Percentiles rank a stretch among this genome's conserved stretches.
These are phyloP conservation scores for Criorhina ranunculi DNA, from an alignment of 2,888 invertebrate species.

Conservation along the genomic window DNA sequence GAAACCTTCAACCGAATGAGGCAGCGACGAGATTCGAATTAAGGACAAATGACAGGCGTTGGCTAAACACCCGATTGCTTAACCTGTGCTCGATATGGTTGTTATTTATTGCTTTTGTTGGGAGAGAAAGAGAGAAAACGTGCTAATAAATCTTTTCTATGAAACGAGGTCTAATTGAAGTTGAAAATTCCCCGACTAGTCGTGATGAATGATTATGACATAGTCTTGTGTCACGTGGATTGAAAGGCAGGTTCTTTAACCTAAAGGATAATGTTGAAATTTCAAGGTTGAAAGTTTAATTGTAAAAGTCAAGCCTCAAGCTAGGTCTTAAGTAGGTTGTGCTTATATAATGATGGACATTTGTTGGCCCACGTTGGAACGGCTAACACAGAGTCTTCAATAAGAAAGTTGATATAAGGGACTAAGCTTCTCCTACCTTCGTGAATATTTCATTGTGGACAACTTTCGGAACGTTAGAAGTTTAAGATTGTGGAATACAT, in stretches of 20 bases:
- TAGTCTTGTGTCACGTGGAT: constrained; percentile 8
- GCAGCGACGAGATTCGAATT: constrained; percentile 23
- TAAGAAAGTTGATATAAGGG: too few species aligned
- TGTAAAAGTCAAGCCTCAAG: too few species aligned
- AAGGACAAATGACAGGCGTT: constrained; percentile 38
- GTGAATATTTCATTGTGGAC: too few species aligned
- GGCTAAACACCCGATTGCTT: constrained; percentile 22
- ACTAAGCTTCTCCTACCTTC: too few species aligned
- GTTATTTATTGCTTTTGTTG: constrained; percentile 30
- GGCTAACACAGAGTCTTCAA: too few species aligned
- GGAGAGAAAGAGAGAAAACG: constrained; percentile 9
- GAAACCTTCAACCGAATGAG: constrained; percentile 58
- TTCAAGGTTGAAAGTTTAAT: too few species aligned
- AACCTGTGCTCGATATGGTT: neutral
- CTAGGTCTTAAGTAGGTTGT: too few species aligned
- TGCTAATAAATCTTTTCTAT: constrained; percentile 57
- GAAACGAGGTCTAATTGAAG: constrained; percentile 40
- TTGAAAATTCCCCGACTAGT: constrained; percentile 17
- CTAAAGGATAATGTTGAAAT: neutral
- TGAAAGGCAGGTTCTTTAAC: neutral
- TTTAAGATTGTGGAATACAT: too few species aligned
- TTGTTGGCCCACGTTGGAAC: too few species aligned
- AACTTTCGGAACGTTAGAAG: too few species aligned
- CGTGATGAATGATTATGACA: constrained; percentile 35
- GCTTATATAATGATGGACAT: too few species aligned